Evolutionary conservation across 2,888 invertebrate genomes (phyloP).

Genomic region (Acronicta alni): DNA sequence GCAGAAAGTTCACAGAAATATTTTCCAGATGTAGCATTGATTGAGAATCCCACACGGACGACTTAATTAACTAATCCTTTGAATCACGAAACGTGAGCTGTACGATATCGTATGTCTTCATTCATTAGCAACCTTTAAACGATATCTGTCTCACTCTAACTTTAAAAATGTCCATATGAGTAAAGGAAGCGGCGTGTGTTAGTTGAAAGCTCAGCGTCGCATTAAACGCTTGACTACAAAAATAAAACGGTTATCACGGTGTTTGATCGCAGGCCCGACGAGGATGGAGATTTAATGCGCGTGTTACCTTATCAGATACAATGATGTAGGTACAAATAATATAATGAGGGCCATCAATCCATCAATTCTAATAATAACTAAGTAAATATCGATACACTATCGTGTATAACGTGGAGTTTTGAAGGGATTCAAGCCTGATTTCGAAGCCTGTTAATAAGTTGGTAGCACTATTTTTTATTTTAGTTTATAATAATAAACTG

Average conservation of each 20-base stretch:
- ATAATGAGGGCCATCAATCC: not conserved
- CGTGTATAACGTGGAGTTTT: not conserved
- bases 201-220: constrained; percentile 29
- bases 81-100: constrained; percentile 55
- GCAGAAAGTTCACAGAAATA: constrained; percentile 14
- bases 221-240: constrained; percentile 58
- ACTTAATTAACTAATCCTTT: constrained; percentile 57
- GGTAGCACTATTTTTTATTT: too few relatives aligned
- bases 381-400: not conserved
- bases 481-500: too few relatives aligned
- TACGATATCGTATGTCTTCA: constrained; percentile 49
- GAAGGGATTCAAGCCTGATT: not conserved
- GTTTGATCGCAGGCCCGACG: constrained; percentile 47
- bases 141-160: constrained; percentile 15
- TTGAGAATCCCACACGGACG: constrained; percentile 39
- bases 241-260: constrained; percentile 61
- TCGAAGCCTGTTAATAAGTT: too few relatives aligned
- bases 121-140: constrained; percentile 27
- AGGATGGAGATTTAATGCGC: constrained; percentile 53
- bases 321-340: constrained; percentile 8
- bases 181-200: constrained; percentile 26
- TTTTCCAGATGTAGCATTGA: constrained; percentile 35
- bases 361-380: constrained; percentile 1
- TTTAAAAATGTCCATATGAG: not conserved
- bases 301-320: constrained; percentile 41